These are phyloP conservation scores for Mallotus villosus DNA, from an alignment of 2,797 vertebrate genomes.

Conservation along the genomic window DNA sequence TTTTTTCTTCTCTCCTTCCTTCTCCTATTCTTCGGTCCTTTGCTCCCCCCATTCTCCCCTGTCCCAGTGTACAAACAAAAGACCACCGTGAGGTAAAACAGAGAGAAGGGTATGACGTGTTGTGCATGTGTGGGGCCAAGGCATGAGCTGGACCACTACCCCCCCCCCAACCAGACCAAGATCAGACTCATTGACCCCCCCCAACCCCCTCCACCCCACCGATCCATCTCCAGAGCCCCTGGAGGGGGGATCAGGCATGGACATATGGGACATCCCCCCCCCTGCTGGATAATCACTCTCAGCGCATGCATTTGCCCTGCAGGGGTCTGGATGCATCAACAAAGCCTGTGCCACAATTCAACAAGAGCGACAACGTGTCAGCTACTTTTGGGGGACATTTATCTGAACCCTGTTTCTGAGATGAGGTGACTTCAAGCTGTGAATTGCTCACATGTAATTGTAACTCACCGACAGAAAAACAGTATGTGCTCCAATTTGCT, in stretches of 20 bases:
- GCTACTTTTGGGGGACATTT: not conserved
- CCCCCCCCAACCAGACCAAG: not conserved
- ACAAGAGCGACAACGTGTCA: not conserved
- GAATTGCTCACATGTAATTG: no score
- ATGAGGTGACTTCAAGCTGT: not conserved
- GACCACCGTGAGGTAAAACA: no score
- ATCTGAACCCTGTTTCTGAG: not conserved
- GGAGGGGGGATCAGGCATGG: not conserved
- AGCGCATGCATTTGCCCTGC: not conserved
- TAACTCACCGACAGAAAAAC: no score
- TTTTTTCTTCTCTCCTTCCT: not conserved
- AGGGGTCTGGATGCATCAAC: not conserved
- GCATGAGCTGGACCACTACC: not conserved
- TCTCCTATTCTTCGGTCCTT: not conserved
- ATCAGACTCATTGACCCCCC: no score
- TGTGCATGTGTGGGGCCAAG: no score
- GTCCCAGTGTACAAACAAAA: no score
- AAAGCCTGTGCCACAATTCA: not conserved
- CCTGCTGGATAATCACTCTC: not conserved
- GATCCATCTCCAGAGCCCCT: not conserved
- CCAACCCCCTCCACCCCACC: no score
- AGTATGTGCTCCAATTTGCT: slow-evolving; percentile 9
- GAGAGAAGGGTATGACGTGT: no score
- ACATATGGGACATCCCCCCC: not conserved
- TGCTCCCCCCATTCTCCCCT: not conserved